phyloP scores from a whole-genome alignment of 1,140 invertebrate genomes.

The Brachystomella parvula region DNA sequence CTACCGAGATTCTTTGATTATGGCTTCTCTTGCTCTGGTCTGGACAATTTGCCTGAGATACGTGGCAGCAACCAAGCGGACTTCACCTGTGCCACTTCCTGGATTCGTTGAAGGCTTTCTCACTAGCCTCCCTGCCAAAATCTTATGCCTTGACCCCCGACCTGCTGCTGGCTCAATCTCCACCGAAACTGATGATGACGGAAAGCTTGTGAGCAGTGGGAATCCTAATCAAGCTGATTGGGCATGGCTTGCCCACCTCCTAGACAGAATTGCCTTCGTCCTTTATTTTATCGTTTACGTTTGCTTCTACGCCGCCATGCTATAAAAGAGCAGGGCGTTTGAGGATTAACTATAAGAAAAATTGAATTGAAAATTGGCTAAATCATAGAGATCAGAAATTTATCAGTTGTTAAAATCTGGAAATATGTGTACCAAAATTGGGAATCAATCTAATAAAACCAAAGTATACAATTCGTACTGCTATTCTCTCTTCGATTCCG shows the following conservation, averaged over 20 bases:
- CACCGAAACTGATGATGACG: slow-evolving; percentile 22
- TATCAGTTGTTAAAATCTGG: too few relatives aligned
- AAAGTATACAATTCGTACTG: too few relatives aligned
- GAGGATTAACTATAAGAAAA: background rate
- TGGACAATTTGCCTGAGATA: slow-evolving; percentile 37
- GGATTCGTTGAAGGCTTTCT: slow-evolving; percentile 28
- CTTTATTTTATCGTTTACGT: slow-evolving; percentile 34
- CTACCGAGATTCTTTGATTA: slow-evolving; percentile 35
- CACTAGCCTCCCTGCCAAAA: slow-evolving; percentile 26
- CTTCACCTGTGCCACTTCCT: slow-evolving; percentile 35
- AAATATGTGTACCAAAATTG: too few relatives aligned
- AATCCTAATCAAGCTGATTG: slow-evolving; percentile 34
- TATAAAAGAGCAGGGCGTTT: slow-evolving; percentile 19
- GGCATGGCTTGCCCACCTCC: slow-evolving; percentile 36
- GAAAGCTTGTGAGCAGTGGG: slow-evolving; percentile 17
- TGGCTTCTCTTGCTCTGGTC: slow-evolving; percentile 30
- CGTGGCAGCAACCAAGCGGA: slow-evolving; percentile 30
- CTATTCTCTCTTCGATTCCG: too few relatives aligned
- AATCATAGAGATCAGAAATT: too few relatives aligned
- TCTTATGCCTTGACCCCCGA: slow-evolving; percentile 35
- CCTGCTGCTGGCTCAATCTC: slow-evolving; percentile 5
- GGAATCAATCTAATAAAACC: too few relatives aligned
- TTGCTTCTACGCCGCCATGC: slow-evolving; percentile 25
- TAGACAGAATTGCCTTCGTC: slow-evolving; percentile 34
- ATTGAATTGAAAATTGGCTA: too few relatives aligned